These are phyloP conservation scores for Erebia palarica DNA, from an alignment of 2,888 invertebrate species.

Conservation along the genomic window DNA sequence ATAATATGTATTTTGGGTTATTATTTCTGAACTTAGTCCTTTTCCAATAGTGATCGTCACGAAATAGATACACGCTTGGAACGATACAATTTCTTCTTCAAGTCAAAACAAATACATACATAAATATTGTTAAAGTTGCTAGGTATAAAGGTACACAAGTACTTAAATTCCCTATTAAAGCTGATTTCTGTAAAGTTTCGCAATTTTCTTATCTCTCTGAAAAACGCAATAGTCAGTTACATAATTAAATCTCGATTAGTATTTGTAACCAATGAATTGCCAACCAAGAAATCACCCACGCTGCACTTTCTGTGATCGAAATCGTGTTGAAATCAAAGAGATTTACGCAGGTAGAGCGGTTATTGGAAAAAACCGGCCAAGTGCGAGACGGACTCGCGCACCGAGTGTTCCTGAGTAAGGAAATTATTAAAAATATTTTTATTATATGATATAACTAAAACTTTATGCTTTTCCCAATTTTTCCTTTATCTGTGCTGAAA, in stretches of 20 bases:
- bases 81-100: too few species aligned
- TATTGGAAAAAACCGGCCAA: background rate
- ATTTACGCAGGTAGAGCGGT: background rate
- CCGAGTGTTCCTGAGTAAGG: too few species aligned
- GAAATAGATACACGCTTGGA: too few species aligned
- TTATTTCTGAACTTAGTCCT: background rate
- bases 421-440: too few species aligned
- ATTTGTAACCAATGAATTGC: conserved; percentile 20
- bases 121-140: too few species aligned
- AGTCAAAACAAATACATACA: too few species aligned
- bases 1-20: background rate
- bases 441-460: too few species aligned
- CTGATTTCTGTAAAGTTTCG: background rate
- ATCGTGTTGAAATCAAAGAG: conserved; percentile 37
- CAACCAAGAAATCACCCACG: conserved; percentile 39
- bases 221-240: conserved; percentile 4
- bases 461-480: too few species aligned
- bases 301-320: conserved; percentile 46
- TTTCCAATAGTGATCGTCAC: background rate
- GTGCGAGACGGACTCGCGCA: too few species aligned
- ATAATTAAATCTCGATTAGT: conserved; percentile 21
- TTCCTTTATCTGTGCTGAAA: too few species aligned
- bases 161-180: too few species aligned
- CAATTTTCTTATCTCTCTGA: conserved; percentile 15
- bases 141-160: too few species aligned